Evolutionary conservation across 2,113 vertebrate species (phyloP).

Genomic region (Australoheros scitulus): DNA sequence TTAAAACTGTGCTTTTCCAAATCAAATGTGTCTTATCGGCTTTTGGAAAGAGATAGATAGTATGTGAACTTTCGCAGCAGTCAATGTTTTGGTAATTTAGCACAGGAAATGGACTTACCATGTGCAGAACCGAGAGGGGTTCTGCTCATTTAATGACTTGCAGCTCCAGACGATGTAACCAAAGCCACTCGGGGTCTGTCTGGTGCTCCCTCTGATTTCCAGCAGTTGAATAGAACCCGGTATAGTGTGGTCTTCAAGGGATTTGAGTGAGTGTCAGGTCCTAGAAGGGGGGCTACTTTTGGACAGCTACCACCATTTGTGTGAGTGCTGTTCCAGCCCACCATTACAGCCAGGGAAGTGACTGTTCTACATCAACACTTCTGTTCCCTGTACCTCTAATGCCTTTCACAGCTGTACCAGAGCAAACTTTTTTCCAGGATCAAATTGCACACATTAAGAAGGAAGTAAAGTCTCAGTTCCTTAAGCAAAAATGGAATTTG

Average conservation of each 20-base stretch:
- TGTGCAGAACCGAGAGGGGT: conserved; percentile 39
- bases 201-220: conserved; percentile 51
- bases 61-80: conserved; percentile 20
- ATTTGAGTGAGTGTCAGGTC: conserved; percentile 49
- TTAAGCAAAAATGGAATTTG: conserved; percentile 34
- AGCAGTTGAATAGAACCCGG: conserved; percentile 53
- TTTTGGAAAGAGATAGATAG: conserved; percentile 17
- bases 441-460: conserved; percentile 49
- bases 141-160: conserved; percentile 54
- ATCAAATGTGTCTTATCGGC: conserved; percentile 2
- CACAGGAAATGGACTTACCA: conserved; percentile 71
- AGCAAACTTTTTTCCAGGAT: conserved; percentile 47
- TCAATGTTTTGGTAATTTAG: conserved; percentile 29
- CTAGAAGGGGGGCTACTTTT: conserved; percentile 37
- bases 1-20: conserved; percentile 1
- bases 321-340: conserved; percentile 64
- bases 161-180: conserved; percentile 67
- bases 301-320: conserved; percentile 51
- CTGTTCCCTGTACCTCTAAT: conserved; percentile 51
- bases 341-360: conserved; percentile 55
- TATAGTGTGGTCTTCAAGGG: conserved; percentile 54
- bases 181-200: conserved; percentile 46
- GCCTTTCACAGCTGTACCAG: conserved; percentile 70
- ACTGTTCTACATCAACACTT: conserved; percentile 55
- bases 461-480: conserved; percentile 27